A percentile compares a stretch with the other conserved stretches of the same genome.
These are phyloP conservation scores for Halesus radiatus DNA, from an alignment of 1,140 invertebrate genomes.

Conservation along the genomic window DNA sequence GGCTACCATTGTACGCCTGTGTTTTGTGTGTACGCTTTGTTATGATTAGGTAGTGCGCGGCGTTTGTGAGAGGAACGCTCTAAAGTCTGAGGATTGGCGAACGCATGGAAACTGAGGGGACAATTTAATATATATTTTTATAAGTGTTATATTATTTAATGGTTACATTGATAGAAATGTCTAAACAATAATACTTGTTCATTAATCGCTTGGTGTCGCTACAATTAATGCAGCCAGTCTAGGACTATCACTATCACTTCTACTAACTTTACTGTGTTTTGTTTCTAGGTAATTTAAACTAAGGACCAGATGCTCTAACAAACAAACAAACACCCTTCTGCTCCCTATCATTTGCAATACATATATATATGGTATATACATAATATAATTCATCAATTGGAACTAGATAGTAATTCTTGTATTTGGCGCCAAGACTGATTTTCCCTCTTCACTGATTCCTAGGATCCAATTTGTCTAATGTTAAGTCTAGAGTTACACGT, in stretches of 20 bases:
- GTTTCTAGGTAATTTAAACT: conserved; percentile 7
- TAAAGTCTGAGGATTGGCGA: neutral
- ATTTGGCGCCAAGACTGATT: conserved; percentile 48
- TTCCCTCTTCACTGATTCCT: conserved; percentile 31
- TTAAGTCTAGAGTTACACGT: conserved; percentile 6
- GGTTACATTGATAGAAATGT: conserved; percentile 43
- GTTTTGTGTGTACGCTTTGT: conserved; percentile 24
- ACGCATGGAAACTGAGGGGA: neutral
- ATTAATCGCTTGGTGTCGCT: conserved; percentile 4
- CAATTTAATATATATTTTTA: conserved; percentile 55
- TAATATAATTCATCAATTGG: neutral
- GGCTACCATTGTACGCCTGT: conserved; percentile 11
- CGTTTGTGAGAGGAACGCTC: conserved; percentile 1
- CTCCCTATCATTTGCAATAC: neutral
- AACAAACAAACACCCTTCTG: neutral
- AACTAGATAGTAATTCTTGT: conserved; percentile 21
- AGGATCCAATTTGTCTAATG: conserved; percentile 27
- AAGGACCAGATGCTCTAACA: neutral
- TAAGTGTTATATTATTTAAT: conserved; percentile 54
- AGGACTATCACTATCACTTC: too few relatives aligned
- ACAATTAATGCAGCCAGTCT: conserved; percentile 12
- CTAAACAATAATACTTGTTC: conserved; percentile 22
- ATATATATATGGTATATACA: too few relatives aligned
- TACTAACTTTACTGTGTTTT: conserved; percentile 6
- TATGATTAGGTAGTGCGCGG: conserved; percentile 24